These are phyloP conservation scores for Macrotis lagotis DNA, from an alignment of 2,113 vertebrate genomes.

Conservation along the genomic window DNA sequence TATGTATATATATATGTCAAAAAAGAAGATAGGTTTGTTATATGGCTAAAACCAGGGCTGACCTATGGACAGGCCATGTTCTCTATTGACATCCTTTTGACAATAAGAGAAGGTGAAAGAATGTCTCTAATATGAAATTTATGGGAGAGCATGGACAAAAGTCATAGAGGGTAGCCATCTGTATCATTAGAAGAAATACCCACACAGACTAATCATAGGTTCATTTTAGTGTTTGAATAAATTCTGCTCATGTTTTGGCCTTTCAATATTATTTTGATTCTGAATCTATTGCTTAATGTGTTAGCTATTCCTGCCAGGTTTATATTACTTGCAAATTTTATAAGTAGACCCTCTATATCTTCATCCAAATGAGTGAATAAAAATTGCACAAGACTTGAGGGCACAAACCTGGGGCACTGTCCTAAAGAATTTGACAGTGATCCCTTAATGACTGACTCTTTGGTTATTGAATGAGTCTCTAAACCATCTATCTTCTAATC, in stretches of 20 bases:
- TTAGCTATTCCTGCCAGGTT: neutral
- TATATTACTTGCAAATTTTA: neutral
- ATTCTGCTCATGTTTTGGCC: neutral
- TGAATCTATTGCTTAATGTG: neutral
- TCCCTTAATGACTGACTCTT: neutral
- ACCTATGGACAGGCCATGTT: neutral
- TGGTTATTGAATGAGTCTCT: neutral
- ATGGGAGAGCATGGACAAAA: neutral
- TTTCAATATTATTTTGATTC: neutral
- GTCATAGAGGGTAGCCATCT: neutral
- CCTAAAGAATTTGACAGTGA: neutral
- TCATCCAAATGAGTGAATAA: neutral
- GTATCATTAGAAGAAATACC: neutral
- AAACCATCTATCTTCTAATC: neutral
- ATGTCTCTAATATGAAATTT: neutral
- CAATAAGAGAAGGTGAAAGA: neutral
- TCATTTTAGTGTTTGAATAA: neutral
- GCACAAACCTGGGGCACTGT: neutral
- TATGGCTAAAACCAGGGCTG: neutral
- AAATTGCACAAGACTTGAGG: neutral
- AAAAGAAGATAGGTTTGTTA: neutral
- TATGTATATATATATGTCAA: neutral
- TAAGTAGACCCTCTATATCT: neutral
- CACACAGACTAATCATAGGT: neutral
- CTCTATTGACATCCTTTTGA: neutral